Percentiles rank a stretch among this genome's conserved stretches.
Conservation (phyloP, 2,797 vertebrate genomes). For the Astyanax mexicanus region DNA sequence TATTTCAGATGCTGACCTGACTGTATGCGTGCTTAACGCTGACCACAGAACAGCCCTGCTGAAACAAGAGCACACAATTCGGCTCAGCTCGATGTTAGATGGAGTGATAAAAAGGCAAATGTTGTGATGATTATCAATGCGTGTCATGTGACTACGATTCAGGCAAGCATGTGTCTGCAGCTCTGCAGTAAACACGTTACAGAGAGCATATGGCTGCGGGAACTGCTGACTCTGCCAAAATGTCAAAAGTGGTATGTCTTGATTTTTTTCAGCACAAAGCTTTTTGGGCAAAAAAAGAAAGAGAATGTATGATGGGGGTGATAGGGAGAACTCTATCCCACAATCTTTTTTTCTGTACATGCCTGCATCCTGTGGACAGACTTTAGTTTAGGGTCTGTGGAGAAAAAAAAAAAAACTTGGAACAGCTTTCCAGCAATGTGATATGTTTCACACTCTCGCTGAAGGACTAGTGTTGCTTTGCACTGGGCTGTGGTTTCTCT, state of each 20-base stretch:
- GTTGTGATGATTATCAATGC: conserved; percentile 8
- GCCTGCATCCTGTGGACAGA: background rate
- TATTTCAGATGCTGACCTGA: background rate
- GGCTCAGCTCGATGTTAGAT: background rate
- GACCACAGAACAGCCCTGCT: background rate
- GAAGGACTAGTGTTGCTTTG: conserved; percentile 1
- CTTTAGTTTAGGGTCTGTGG: conserved; percentile 9
- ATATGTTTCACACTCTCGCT: conserved; percentile 17
- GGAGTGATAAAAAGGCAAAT: conserved; percentile 4
- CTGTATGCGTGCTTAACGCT: background rate
- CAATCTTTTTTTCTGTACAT: conserved; percentile 12
- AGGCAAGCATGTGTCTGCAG: conserved; percentile 10
- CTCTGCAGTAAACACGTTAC: conserved; percentile 22
- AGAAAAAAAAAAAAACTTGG: too few relatives aligned
- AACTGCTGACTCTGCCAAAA: conserved; percentile 36
- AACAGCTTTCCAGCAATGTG: conserved; percentile 9
- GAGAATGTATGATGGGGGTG: background rate
- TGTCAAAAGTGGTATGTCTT: conserved; percentile 33
- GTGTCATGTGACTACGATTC: conserved; percentile 20
- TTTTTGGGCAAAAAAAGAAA: background rate
- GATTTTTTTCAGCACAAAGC: conserved; percentile 42
- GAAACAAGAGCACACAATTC: background rate
- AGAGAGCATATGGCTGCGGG: conserved; percentile 17
- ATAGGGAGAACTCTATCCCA: conserved; percentile 30
- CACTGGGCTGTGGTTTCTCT: conserved; percentile 1